Evolutionary conservation across 2,113 vertebrate genomes (phyloP).

Genomic region (Ciconia boyciana): DNA sequence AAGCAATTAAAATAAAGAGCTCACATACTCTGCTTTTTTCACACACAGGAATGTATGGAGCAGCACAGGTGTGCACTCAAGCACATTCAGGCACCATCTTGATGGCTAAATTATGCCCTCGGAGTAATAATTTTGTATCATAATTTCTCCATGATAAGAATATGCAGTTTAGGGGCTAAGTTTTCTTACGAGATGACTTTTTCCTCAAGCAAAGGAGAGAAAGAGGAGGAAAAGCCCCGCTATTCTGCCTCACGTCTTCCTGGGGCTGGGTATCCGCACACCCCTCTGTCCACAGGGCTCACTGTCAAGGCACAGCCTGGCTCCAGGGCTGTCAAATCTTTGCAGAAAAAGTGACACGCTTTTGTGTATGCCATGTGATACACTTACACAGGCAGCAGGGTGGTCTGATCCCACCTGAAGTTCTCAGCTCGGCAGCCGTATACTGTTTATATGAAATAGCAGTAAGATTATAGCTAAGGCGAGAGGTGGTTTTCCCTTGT

Average conservation of each 20-base stretch:
- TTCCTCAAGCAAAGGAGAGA: background rate
- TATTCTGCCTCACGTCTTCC: background rate
- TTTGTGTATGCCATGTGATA: background rate
- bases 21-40: background rate
- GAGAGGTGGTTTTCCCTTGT: constrained; percentile 3
- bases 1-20: background rate
- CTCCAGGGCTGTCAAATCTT: background rate
- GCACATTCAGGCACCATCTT: background rate
- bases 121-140: background rate
- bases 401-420: background rate
- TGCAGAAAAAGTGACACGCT: background rate
- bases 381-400: background rate
- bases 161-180: background rate
- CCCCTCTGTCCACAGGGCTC: background rate
- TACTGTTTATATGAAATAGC: background rate
- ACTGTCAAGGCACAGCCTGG: background rate
- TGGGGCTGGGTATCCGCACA: fast-evolving
- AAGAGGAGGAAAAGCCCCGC: background rate
- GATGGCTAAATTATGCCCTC: background rate
- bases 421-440: background rate
- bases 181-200: background rate
- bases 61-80: background rate
- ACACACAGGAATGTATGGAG: background rate
- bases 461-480: background rate
- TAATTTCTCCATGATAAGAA: background rate